phyloP scores from a whole-genome alignment of 1,140 invertebrate species.

The Meloidogyne floridensis region DNA sequence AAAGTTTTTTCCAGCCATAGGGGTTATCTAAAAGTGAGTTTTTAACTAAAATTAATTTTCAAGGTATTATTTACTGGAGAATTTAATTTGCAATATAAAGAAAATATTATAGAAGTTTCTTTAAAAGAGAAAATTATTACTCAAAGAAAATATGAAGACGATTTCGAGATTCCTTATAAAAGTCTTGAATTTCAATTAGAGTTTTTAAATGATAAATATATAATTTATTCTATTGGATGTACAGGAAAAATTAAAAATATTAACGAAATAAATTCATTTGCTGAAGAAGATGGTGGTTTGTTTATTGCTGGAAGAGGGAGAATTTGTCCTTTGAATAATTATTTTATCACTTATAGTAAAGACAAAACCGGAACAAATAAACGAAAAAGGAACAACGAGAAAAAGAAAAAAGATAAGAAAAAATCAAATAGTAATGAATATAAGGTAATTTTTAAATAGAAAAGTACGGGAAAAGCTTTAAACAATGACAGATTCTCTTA shows the following conservation, averaged over 20 bases:
- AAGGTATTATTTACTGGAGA: not conserved
- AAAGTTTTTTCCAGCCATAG: not conserved
- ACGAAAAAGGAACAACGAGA: not conserved
- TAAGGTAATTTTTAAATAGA: no score
- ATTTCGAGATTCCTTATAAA: not conserved
- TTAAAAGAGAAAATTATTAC: not conserved
- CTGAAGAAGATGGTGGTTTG: not conserved
- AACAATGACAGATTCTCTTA: no score
- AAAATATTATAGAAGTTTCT: not conserved
- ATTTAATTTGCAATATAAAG: not conserved
- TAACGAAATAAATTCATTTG: not conserved
- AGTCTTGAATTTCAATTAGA: not conserved
- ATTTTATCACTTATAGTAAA: not conserved
- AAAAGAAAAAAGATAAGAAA: no score
- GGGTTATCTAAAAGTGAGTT: no score
- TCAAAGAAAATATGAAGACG: not conserved
- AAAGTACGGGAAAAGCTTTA: no score
- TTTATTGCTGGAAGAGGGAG: not conserved
- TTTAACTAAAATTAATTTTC: not conserved
- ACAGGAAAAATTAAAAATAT: not conserved
- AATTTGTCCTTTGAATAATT: not conserved
- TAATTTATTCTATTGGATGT: not conserved
- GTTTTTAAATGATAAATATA: not conserved
- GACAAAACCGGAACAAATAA: not conserved
- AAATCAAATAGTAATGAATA: not conserved